phyloP scores from a whole-genome alignment of 2,113 vertebrate genomes.

The Passer montanus region DNA sequence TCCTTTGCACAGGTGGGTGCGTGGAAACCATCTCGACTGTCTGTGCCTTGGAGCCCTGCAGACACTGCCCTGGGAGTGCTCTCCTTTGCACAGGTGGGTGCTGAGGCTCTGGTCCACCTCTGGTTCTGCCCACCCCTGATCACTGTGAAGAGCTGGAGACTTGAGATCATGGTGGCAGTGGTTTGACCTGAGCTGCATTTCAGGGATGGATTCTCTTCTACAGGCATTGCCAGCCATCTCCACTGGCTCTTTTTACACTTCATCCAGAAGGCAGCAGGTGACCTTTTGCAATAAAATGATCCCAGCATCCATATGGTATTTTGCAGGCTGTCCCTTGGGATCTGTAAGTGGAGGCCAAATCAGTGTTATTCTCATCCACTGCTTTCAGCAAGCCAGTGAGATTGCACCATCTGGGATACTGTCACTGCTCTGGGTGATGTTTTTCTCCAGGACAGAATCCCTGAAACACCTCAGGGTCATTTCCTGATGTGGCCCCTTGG shows the following conservation, averaged over 20 bases:
- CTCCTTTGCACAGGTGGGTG: not conserved
- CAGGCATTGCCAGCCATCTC: not conserved
- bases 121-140: not conserved
- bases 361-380: not conserved
- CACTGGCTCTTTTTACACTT: not conserved
- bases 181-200: not conserved
- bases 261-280: not conserved
- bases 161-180: not conserved
- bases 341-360: not conserved
- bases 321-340: not conserved
- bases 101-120: not conserved
- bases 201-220: not conserved
- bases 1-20: not conserved
- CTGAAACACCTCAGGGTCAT: not conserved
- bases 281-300: not conserved
- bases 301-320: not conserved
- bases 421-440: not conserved
- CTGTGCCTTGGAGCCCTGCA: not conserved
- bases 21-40: not conserved
- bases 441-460: not conserved
- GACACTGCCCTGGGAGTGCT: not conserved
- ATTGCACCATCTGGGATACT: not conserved
- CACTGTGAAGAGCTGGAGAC: not conserved
- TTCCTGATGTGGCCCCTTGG: not conserved
- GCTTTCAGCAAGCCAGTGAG: not conserved